Conservation (phyloP, 2,888 invertebrate genomes). For the Gari tellinella region DNA sequence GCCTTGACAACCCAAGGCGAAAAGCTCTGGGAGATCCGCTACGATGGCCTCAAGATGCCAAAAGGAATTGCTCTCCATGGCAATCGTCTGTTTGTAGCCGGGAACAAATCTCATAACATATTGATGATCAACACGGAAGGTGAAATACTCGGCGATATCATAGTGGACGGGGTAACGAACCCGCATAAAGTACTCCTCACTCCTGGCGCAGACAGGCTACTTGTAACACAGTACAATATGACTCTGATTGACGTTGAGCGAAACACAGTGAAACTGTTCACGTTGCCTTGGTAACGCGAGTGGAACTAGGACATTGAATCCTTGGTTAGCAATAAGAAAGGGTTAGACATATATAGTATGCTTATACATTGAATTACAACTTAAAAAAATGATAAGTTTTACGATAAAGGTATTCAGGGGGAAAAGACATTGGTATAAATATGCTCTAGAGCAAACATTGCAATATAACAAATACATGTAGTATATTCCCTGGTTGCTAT, state of each 20-base stretch:
- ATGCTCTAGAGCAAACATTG: no score
- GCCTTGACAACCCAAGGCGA: conserved; percentile 63
- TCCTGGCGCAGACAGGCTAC: conserved; percentile 48
- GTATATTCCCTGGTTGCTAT: no score
- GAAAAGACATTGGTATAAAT: no score
- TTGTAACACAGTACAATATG: conserved; percentile 62
- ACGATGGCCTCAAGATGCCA: conserved; percentile 59
- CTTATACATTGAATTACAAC: no score
- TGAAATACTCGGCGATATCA: conserved; percentile 60
- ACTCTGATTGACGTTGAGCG: conserved; percentile 63
- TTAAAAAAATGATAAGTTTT: no score
- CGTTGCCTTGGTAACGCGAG: conserved; percentile 51
- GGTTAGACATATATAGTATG: no score
- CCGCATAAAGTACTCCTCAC: conserved; percentile 59
- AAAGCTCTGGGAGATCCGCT: conserved; percentile 62
- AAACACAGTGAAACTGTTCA: conserved; percentile 61
- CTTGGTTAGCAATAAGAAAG: background rate
- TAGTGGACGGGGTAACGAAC: conserved; percentile 58
- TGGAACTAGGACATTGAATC: no score
- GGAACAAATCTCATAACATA: conserved; percentile 63
- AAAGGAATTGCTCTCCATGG: conserved; percentile 63
- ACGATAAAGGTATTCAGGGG: no score
- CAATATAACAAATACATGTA: no score
- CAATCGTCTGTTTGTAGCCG: conserved; percentile 64
- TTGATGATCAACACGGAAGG: conserved; percentile 61